A percentile compares a stretch with the other conserved stretches of the same genome.
Conservation (phyloP, 1,140 invertebrate genomes). For the Pachyrhynchus sulphureomaculatus region DNA sequence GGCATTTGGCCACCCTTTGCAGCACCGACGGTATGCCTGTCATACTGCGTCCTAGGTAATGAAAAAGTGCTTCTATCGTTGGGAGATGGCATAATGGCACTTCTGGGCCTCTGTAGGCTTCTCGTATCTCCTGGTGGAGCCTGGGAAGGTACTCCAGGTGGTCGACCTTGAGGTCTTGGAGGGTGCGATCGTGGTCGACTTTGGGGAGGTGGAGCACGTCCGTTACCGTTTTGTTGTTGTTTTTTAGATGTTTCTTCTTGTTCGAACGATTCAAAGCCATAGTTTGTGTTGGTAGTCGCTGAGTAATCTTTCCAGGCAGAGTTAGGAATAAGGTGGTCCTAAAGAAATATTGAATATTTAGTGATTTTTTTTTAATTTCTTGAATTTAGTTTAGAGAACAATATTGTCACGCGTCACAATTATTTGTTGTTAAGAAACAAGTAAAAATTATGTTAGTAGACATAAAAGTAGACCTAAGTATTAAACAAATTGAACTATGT, state of each 20-base stretch:
- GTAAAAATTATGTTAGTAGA: too few relatives aligned
- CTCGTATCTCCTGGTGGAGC: constrained; percentile 59
- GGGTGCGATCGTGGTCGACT: constrained; percentile 36
- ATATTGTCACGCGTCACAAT: too few relatives aligned
- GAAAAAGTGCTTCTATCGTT: constrained; percentile 54
- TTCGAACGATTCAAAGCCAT: constrained; percentile 82
- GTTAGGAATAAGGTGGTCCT: constrained; percentile 80
- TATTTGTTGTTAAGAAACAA: background rate
- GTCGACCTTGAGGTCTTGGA: constrained; percentile 45
- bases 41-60: constrained; percentile 54
- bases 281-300: constrained; percentile 83
- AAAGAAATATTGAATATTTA: too few relatives aligned
- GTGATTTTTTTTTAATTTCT: too few relatives aligned
- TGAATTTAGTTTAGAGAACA: too few relatives aligned
- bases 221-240: constrained; percentile 47
- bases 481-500: too few relatives aligned
- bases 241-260: constrained; percentile 60
- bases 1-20: constrained; percentile 44
- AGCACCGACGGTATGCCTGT: constrained; percentile 49
- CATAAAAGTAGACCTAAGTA: too few relatives aligned
- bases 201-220: constrained; percentile 40
- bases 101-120: constrained; percentile 60
- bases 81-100: constrained; percentile 38
- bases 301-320: constrained; percentile 87
- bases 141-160: constrained; percentile 48